These are phyloP conservation scores for Misgurnus mizolepis DNA, from an alignment of 2,113 vertebrate genomes.

Conservation along the genomic window DNA sequence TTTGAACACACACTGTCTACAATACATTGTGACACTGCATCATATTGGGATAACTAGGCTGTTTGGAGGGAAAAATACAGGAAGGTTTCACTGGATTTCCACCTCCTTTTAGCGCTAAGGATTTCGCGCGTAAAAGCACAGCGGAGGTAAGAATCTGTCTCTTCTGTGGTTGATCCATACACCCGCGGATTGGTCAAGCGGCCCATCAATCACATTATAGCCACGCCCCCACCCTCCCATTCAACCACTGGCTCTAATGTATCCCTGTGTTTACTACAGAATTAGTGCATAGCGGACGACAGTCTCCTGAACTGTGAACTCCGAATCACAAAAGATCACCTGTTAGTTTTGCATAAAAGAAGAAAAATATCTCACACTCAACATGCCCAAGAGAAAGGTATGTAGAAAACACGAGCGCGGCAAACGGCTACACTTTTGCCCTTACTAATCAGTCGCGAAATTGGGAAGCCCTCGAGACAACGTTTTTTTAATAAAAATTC, in stretches of 20 bases:
- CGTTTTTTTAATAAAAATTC: constrained; percentile 40
- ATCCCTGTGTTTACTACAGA: constrained; percentile 67
- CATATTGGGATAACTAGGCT: neutral
- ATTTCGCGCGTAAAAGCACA: constrained; percentile 65
- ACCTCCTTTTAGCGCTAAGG: constrained; percentile 20
- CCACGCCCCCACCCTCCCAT: constrained; percentile 57
- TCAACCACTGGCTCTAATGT: constrained; percentile 66
- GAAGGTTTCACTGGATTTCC: constrained; percentile 15
- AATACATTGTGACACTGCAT: neutral
- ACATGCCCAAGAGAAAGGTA: constrained; percentile 72
- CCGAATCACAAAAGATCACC: constrained; percentile 45
- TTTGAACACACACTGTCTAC: neutral
- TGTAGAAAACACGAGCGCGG: constrained; percentile 56
- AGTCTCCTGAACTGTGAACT: constrained; percentile 59
- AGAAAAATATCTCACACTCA: constrained; percentile 51
- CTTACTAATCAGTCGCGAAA: constrained; percentile 58
- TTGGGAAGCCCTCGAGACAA: constrained; percentile 59
- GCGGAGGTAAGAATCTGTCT: constrained; percentile 49
- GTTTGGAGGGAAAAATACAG: neutral
- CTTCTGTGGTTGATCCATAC: constrained; percentile 9
- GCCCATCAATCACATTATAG: constrained; percentile 51
- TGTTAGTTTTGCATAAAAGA: constrained; percentile 57
- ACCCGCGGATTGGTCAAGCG: constrained; percentile 48
- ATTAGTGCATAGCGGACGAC: constrained; percentile 60
- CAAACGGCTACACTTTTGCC: constrained; percentile 58